These are phyloP conservation scores for Conchocele bisecta DNA, from an alignment of 2,888 invertebrate genomes.

Conservation along the genomic window DNA sequence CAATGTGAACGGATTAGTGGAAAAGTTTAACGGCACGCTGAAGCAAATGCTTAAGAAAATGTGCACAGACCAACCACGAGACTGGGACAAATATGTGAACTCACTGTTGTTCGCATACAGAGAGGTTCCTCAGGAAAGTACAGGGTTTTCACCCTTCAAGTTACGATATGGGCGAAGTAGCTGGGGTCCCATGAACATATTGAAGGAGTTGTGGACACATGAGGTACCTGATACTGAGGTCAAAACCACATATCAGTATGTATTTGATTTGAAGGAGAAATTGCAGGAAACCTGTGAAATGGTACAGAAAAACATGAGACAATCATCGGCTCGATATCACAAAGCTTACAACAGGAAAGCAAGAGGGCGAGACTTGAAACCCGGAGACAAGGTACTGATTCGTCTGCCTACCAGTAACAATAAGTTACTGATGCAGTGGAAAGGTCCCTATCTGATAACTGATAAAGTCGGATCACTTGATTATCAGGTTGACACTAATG, in stretches of 20 bases:
- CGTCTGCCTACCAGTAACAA: conserved; percentile 57
- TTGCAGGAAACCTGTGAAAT: conserved; percentile 40
- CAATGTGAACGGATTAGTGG: no score
- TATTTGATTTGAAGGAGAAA: conserved; percentile 45
- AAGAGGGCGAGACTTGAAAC: conserved; percentile 17
- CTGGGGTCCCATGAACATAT: conserved; percentile 55
- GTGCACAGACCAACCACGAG: no score
- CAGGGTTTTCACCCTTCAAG: conserved; percentile 55
- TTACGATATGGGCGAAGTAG: conserved; percentile 52
- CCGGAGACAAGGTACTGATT: conserved; percentile 53
- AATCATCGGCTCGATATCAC: conserved; percentile 16
- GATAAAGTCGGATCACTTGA: conserved; percentile 13
- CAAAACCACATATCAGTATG: conserved; percentile 51
- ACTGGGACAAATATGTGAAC: no score
- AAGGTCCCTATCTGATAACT: conserved; percentile 35
- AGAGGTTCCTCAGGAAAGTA: conserved; percentile 57
- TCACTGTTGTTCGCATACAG: no score
- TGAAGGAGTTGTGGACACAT: conserved; percentile 50
- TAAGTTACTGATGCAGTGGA: conserved; percentile 57
- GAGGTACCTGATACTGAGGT: conserved; percentile 7
- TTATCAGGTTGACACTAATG: conserved; percentile 38
- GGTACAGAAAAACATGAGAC: conserved; percentile 18
- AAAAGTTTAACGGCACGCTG: no score
- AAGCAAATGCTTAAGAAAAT: conserved; percentile 38
- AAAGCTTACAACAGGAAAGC: conserved; percentile 46